Conservation (phyloP, 2,888 invertebrate species). For the Brassicogethes aeneus region DNA sequence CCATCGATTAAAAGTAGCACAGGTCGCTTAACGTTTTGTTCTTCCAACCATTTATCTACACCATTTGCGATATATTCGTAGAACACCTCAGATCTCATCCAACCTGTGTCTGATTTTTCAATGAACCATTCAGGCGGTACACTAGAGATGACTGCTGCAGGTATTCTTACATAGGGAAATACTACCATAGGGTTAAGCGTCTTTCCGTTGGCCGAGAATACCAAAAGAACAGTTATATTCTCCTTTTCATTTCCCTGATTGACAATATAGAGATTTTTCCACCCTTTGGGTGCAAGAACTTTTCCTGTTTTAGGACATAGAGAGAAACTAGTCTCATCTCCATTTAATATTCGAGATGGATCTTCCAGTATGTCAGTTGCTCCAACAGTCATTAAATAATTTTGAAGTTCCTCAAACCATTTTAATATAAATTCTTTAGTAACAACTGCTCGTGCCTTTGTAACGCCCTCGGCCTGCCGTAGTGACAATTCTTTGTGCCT, state of each 20-base stretch:
- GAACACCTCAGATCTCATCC: too few species aligned
- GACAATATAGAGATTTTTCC: slow-evolving; percentile 27
- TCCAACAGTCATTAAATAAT: slow-evolving; percentile 6
- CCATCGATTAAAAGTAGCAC: too few species aligned
- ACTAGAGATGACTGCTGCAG: too few species aligned
- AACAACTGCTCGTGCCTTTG: slow-evolving; percentile 13
- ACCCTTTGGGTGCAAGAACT: slow-evolving; percentile 15
- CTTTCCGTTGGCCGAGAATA: slow-evolving; percentile 26
- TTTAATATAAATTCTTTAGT: slow-evolving; percentile 16
- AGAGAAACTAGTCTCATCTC: slow-evolving; percentile 30
- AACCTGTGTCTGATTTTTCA: too few species aligned
- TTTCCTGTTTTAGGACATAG: slow-evolving; percentile 28
- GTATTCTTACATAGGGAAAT: too few species aligned
- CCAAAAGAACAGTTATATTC: slow-evolving; percentile 28
- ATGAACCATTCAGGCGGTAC: too few species aligned
- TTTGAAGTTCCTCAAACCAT: too few species aligned
- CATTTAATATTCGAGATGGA: slow-evolving; percentile 29
- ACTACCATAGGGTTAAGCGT: slow-evolving; percentile 19
- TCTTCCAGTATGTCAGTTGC: slow-evolving; percentile 11
- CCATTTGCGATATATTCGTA: slow-evolving; percentile 18
- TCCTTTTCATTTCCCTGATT: slow-evolving; percentile 25
- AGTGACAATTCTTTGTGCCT: slow-evolving; percentile 11
- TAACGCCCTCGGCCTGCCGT: slow-evolving; percentile 13
- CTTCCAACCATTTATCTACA: slow-evolving; percentile 14
- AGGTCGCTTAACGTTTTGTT: slow-evolving; percentile 14